Evolutionary conservation across 2,797 vertebrate species (phyloP).

Genomic region (Sebastes hopkinsi): DNA sequence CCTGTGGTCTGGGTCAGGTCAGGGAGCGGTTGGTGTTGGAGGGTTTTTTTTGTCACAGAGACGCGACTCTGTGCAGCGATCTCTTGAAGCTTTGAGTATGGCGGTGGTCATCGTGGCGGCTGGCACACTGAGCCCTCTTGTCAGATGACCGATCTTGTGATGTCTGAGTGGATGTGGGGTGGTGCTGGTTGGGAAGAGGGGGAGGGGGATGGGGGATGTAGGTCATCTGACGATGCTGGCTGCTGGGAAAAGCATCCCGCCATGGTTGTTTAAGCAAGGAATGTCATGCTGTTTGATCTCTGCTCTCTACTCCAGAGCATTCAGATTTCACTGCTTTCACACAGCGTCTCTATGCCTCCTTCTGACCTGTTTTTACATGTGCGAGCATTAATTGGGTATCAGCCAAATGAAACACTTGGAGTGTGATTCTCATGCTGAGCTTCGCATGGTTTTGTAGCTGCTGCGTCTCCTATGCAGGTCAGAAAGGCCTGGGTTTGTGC

Average conservation of each 20-base stretch:
- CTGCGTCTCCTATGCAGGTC: slow-evolving; percentile 21
- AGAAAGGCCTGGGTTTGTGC: slow-evolving; percentile 37
- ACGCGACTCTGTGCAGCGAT: neutral
- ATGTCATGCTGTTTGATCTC: slow-evolving; percentile 58
- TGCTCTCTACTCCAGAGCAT: slow-evolving; percentile 15
- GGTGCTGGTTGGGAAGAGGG: slow-evolving; percentile 18
- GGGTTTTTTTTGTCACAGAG: neutral
- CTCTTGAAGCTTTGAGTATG: neutral
- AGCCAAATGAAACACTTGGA: neutral
- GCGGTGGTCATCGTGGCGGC: slow-evolving; percentile 17
- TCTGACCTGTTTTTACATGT: slow-evolving; percentile 14
- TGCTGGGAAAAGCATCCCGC: slow-evolving; percentile 32
- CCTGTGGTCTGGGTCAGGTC: neutral
- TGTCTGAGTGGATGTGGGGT: slow-evolving; percentile 34
- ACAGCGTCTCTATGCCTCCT: neutral
- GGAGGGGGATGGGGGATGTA: neutral
- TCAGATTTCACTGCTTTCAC: slow-evolving; percentile 1
- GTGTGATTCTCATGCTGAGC: neutral
- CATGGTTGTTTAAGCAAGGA: slow-evolving; percentile 61
- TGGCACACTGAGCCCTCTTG: neutral
- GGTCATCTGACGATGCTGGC: slow-evolving; percentile 61
- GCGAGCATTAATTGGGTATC: slow-evolving; percentile 24
- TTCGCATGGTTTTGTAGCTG: neutral
- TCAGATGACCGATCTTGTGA: slow-evolving; percentile 80
- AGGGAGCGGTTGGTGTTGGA: neutral